A percentile compares a stretch with the other conserved stretches of the same genome.
phyloP scores from a whole-genome alignment of 2,888 invertebrate genomes.

The Chrysomela aeneicollis region DNA sequence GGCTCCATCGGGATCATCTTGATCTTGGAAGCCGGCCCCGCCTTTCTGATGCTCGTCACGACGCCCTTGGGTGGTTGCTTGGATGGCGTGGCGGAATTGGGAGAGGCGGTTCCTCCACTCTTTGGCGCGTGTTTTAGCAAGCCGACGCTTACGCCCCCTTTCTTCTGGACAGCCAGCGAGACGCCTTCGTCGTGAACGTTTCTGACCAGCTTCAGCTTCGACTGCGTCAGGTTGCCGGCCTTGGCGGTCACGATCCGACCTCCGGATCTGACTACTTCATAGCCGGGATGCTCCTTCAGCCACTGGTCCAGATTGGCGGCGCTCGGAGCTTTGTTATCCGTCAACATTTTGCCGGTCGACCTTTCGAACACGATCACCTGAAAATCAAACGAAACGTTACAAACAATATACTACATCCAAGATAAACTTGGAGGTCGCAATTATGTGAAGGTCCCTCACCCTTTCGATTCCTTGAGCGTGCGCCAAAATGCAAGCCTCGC shows the following conservation, averaged over 20 bases:
- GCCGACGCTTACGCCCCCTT: slow-evolving; percentile 56
- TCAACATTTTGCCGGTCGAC: slow-evolving; percentile 75
- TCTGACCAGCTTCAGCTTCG: slow-evolving; percentile 58
- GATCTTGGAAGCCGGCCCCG: slow-evolving; percentile 19
- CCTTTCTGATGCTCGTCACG: slow-evolving; percentile 22
- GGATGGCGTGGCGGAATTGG: slow-evolving; percentile 38
- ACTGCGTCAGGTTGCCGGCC: slow-evolving; percentile 51
- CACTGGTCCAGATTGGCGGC: slow-evolving; percentile 81
- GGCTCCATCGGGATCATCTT: slow-evolving; percentile 22
- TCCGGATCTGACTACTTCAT: slow-evolving; percentile 78
- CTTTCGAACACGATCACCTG: slow-evolving; percentile 83
- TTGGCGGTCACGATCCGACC: slow-evolving; percentile 55
- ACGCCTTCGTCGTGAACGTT: slow-evolving; percentile 55
- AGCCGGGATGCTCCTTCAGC: slow-evolving; percentile 87
- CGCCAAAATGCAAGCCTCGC: slow-evolving; percentile 84
- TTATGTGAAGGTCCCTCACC: slow-evolving; percentile 44
- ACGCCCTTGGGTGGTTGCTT: slow-evolving; percentile 16
- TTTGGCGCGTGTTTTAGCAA: slow-evolving; percentile 54
- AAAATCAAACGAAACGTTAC: slow-evolving; percentile 15
- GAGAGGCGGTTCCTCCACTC: slow-evolving; percentile 26
- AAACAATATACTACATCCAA: not conserved
- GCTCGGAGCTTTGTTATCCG: slow-evolving; percentile 85
- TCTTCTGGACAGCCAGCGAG: slow-evolving; percentile 56
- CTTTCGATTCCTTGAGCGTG: slow-evolving; percentile 78
- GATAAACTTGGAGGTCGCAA: not conserved